Evolutionary conservation across 2,797 vertebrate genomes (phyloP).

Genomic region (Yasuhikotakia modesta): DNA sequence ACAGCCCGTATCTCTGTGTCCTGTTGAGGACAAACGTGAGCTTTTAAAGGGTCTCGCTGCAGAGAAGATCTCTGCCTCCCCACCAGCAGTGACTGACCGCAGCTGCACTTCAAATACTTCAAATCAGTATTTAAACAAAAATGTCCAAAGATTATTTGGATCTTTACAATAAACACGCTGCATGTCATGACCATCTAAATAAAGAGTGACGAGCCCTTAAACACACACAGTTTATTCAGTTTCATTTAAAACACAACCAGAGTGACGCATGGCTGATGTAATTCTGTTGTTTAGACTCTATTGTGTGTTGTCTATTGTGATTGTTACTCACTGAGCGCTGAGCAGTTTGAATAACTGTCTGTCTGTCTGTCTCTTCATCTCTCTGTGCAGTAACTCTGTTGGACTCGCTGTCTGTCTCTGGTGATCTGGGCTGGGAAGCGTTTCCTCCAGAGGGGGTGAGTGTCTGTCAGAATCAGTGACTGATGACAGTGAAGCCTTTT

Average conservation of each 20-base stretch:
- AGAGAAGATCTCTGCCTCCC: slow-evolving; percentile 42
- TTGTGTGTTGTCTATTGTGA: neutral
- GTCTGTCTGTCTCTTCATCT: slow-evolving; percentile 67
- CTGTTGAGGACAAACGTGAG: no score
- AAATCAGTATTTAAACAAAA: no score
- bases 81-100: slow-evolving; percentile 21
- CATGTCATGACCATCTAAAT: neutral
- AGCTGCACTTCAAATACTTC: neutral
- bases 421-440: slow-evolving; percentile 85
- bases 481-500: slow-evolving; percentile 15
- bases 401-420: slow-evolving; percentile 83
- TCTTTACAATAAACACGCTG: neutral
- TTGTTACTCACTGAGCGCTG: neutral
- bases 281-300: slow-evolving; percentile 8
- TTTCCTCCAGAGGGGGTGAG: slow-evolving; percentile 84
- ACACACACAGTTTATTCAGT: slow-evolving; percentile 12
- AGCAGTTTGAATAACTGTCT: slow-evolving; percentile 14
- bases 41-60: slow-evolving; percentile 7
- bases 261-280: no score
- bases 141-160: neutral
- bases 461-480: slow-evolving; percentile 23
- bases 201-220: neutral
- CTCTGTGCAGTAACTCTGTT: slow-evolving; percentile 82
- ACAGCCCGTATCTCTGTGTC: no score
- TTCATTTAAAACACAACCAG: neutral